These are phyloP conservation scores for Choloepus hoffmanni DNA, from an alignment of 2,113 vertebrate species.

Conservation along the genomic window DNA sequence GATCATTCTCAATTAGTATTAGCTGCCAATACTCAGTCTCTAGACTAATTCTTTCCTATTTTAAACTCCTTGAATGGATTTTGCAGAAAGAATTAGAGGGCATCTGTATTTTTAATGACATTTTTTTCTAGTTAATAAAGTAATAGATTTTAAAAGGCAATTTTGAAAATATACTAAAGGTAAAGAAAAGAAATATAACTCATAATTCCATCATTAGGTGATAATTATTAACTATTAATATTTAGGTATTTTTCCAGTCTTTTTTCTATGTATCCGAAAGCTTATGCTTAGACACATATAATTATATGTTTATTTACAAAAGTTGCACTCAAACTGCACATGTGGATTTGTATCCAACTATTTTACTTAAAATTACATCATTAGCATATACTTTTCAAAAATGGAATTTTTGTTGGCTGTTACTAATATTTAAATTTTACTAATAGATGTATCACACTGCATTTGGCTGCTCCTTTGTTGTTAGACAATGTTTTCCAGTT, in stretches of 20 bases:
- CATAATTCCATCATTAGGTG: not conserved
- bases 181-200: not conserved
- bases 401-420: not conserved
- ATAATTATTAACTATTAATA: slow-evolving; percentile 32
- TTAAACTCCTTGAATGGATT: slow-evolving; percentile 4
- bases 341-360: not conserved
- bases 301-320: not conserved
- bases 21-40: not conserved
- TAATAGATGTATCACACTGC: not conserved
- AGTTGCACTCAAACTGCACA: not conserved
- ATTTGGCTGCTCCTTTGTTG: not conserved
- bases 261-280: not conserved
- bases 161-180: not conserved
- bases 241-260: not conserved
- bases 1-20: slow-evolving; percentile 2
- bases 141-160: slow-evolving; percentile 14
- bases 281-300: not conserved
- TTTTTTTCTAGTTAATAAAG: slow-evolving; percentile 50
- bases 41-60: not conserved
- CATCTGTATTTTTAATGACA: not conserved
- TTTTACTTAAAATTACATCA: not conserved
- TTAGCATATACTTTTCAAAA: not conserved
- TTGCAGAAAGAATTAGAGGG: not conserved
- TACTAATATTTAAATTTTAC: not conserved
- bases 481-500: not conserved